phyloP scores from a whole-genome alignment of 2,797 vertebrate genomes.

The Rhynchonycteris naso region DNA sequence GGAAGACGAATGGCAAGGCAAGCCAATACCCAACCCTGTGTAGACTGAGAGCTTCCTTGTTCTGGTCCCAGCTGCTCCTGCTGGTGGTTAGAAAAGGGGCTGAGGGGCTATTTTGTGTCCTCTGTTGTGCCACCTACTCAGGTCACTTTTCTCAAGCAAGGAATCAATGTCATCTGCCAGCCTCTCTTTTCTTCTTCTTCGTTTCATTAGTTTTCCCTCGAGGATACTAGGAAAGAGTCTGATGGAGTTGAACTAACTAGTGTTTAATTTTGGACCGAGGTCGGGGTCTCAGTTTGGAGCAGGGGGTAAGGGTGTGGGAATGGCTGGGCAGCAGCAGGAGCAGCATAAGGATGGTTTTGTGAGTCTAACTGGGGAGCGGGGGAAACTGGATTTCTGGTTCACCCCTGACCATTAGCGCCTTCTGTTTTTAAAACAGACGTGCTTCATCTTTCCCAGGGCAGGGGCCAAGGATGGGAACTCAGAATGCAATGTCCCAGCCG shows the following conservation, averaged over 20 bases:
- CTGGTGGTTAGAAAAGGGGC: neutral
- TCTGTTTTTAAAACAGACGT: conserved; percentile 66
- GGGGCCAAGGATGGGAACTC: conserved; percentile 65
- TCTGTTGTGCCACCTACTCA: neutral
- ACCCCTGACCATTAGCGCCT: conserved; percentile 49
- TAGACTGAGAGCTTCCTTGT: neutral
- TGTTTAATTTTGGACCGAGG: neutral
- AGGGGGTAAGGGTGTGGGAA: neutral
- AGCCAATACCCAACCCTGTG: neutral
- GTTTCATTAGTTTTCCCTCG: conserved; percentile 6
- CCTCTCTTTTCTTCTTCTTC: neutral
- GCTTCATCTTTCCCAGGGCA: conserved; percentile 70
- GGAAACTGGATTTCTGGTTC: conserved; percentile 59
- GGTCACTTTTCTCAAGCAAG: neutral
- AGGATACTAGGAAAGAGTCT: conserved; percentile 1
- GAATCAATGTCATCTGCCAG: neutral
- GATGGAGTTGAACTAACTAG: neutral
- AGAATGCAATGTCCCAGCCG: conserved; percentile 54
- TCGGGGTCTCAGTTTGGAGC: neutral
- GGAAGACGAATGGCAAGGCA: neutral
- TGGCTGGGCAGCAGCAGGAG: neutral
- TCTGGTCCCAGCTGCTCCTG: neutral
- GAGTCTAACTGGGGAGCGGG: neutral
- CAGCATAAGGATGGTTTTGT: conserved; percentile 46
- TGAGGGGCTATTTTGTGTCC: neutral